A percentile compares a stretch with the other conserved stretches of the same genome.
Evolutionary conservation across 2,113 vertebrate species (phyloP).

Genomic region (Oryzias melastigma): DNA sequence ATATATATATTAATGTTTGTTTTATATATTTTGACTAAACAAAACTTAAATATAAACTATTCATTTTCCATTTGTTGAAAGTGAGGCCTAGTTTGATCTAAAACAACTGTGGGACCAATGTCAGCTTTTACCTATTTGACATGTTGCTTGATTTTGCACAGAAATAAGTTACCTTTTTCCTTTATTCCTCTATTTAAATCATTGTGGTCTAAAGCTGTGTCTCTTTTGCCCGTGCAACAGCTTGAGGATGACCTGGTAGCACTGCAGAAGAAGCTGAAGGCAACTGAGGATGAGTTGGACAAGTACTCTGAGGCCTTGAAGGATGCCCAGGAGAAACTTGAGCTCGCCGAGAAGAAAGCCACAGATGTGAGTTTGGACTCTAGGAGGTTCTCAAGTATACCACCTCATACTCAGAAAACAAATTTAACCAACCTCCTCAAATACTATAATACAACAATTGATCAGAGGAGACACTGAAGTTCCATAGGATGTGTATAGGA

Average conservation of each 20-base stretch:
- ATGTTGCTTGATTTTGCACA: no score
- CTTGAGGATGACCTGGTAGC: constrained; percentile 96
- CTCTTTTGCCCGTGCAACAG: constrained; percentile 74
- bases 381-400: constrained; percentile 1
- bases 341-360: constrained; percentile 97
- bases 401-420: constrained; percentile 1
- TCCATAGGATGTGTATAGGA: constrained; percentile 39
- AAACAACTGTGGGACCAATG: no score
- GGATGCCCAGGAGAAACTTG: constrained; percentile 99
- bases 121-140: no score
- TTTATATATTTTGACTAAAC: no score
- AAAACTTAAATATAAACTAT: no score
- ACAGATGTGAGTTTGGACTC: constrained; percentile 87
- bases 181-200: background rate
- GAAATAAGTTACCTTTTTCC: background rate
- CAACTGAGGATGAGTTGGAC: constrained; percentile 97
- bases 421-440: background rate
- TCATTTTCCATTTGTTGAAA: no score
- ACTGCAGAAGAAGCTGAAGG: constrained; percentile 97
- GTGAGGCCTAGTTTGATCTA: no score
- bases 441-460: constrained; percentile 11
- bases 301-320: constrained; percentile 98
- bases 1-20: no score
- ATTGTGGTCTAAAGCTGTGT: background rate
- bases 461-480: constrained; percentile 29